Base-by-base conservation (phyloP, 2,797 vertebrate genomes). In the Falco novaeseelandiae region DNA sequence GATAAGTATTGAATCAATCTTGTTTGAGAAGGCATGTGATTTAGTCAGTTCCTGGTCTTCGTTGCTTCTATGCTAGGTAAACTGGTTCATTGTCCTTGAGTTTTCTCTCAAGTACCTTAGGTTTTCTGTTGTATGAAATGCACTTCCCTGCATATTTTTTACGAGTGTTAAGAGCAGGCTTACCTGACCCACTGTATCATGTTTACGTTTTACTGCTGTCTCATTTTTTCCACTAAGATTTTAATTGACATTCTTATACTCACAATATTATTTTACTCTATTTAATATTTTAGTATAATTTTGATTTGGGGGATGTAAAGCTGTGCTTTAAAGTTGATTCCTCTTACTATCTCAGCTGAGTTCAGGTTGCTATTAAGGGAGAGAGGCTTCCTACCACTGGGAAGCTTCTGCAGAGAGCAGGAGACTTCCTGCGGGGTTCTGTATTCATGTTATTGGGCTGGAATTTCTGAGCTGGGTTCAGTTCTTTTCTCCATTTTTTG, bases 11-110 rank as follows among this genome's bases (percentile, higher is more conserved):
- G 49, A 87, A 27, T 76, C n/a, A 59, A 44, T 52, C n/a, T 13
- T 0, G 0, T 71, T 51, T 48, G 70, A 52, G 30, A 34, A 17
- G 5, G 15, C 6, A 0, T 25, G 27, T 9, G 12, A 22, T 63
- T 78, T 63, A 67, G 19, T 55, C 14, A 30, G 2, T 36, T 84
- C 44, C 19, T 14, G 44, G 65, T 34, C 32, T 26, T 59, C 13
- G 1, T 74, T 74, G 29, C 32, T 86, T 57, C 48, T 81, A 17
- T 34, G 49, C 15, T 69, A 12, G 62, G 42, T 71, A 57, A 62
- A 51, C 40, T 44, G 6, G 4, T 48, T 92, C 10, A 1, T 30
- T 91, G 67, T 79, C 22, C 59, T 76, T 17, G n/a, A 72, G 36
- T 82, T 85, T 38, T 38, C 36, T 38, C 36, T 46, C 9, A 36